Evolutionary conservation across 2,888 invertebrate species (phyloP).

Genomic region (Amblyjoppa proteus): DNA sequence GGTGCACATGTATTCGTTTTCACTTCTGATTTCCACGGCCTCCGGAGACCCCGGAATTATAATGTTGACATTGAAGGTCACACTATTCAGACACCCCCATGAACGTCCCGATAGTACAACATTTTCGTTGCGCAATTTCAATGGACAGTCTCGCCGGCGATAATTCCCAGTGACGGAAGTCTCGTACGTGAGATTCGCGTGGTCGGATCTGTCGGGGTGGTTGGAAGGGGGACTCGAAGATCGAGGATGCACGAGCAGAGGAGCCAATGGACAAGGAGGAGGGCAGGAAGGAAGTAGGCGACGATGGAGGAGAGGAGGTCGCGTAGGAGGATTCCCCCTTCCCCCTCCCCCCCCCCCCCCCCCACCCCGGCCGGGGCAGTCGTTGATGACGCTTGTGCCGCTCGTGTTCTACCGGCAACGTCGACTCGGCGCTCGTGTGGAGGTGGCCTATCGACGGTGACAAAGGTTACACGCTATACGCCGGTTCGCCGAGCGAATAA

Average conservation of each 20-base stretch:
- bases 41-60: slow-evolving; percentile 61
- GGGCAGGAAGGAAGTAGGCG: slow-evolving; percentile 6
- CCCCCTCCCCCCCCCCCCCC: background rate
- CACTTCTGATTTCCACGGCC: slow-evolving; percentile 39
- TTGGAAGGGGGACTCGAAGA: background rate
- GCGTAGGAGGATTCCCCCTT: slow-evolving; percentile 1
- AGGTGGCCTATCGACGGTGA: background rate
- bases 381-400: slow-evolving; percentile 25
- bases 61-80: slow-evolving; percentile 60
- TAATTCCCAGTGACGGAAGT: background rate
- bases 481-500: background rate
- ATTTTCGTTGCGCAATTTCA: background rate
- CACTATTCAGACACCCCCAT: slow-evolving; percentile 15
- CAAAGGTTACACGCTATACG: slow-evolving; percentile 16
- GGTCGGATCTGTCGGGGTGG: background rate
- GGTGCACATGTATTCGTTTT: no score
- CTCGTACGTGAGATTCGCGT: background rate
- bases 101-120: background rate
- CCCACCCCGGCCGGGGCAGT: background rate
- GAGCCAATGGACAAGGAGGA: slow-evolving; percentile 1
- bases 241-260: background rate
- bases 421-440: background rate
- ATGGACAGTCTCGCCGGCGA: background rate
- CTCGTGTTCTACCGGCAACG: background rate
- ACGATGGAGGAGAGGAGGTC: slow-evolving; percentile 22